phyloP scores from a whole-genome alignment of 2,888 invertebrate species.

The Heliconius charithonia region DNA sequence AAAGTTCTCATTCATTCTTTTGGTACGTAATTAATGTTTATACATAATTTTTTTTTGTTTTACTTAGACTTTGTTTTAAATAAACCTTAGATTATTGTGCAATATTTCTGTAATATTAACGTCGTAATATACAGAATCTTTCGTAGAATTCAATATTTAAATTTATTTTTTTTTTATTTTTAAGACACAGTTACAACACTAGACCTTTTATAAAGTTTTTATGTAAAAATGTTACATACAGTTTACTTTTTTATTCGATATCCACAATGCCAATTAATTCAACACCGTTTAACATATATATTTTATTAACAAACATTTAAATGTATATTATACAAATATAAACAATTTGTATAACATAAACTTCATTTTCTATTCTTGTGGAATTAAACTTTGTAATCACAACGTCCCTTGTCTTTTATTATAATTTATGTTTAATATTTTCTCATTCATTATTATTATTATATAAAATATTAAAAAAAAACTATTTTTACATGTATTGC shows the following conservation, averaged over 20 bases:
- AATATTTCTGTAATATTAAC: background rate
- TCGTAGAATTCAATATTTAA: background rate
- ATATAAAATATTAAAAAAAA: too few relatives aligned
- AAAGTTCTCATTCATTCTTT: background rate
- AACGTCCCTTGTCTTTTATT: too few relatives aligned
- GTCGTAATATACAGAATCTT: background rate
- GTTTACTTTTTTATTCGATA: background rate
- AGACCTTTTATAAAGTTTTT: constrained; percentile 4
- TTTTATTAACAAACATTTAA: too few relatives aligned
- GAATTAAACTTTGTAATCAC: too few relatives aligned
- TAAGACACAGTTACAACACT: too few relatives aligned
- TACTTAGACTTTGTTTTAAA: background rate
- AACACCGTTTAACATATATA: too few relatives aligned
- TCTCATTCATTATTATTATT: too few relatives aligned
- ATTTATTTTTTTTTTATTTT: background rate
- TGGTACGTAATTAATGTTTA: background rate
- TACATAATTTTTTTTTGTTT: background rate
- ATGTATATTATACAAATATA: too few relatives aligned
- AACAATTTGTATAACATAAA: too few relatives aligned
- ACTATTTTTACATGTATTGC: too few relatives aligned
- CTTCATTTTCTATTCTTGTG: too few relatives aligned
- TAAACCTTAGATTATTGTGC: constrained; percentile 18
- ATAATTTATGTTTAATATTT: too few relatives aligned
- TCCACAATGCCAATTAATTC: background rate
- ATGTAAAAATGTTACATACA: constrained; percentile 2